Conservation (phyloP, 2,797 vertebrate genomes). For the Gallirallus australis region DNA sequence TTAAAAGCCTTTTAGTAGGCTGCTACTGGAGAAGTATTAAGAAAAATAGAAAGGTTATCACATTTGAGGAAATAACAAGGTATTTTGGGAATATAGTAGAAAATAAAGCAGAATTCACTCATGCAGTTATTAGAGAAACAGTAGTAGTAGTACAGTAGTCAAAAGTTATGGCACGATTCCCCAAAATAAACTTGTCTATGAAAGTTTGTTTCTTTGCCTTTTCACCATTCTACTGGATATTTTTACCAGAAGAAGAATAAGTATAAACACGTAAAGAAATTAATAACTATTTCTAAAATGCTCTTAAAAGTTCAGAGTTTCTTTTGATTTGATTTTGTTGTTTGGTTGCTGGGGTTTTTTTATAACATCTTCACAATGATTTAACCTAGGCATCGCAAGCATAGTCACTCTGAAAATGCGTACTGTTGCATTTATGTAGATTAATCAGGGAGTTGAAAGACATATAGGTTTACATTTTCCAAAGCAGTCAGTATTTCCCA, state of each 20-base stretch:
- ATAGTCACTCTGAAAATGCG: neutral
- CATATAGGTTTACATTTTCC: neutral
- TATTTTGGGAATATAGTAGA: neutral
- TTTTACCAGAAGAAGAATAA: neutral
- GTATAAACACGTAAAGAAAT: neutral
- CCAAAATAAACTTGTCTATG: neutral
- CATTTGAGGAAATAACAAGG: conserved; percentile 4
- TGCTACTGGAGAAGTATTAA: neutral
- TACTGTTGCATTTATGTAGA: neutral
- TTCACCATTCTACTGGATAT: neutral
- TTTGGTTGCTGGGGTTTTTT: neutral
- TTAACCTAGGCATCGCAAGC: neutral
- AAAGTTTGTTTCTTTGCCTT: neutral
- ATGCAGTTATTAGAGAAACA: neutral
- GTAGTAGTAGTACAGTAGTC: neutral
- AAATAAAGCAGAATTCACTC: conserved; percentile 9
- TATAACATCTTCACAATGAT: neutral
- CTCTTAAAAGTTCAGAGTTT: neutral
- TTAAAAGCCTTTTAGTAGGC: neutral
- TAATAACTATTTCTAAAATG: neutral
- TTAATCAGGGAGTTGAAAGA: conserved; percentile 33
- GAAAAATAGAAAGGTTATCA: conserved; percentile 10
- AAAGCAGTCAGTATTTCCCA: conserved; percentile 22
- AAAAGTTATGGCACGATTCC: neutral
- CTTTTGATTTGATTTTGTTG: neutral